Evolutionary conservation across 2,113 vertebrate genomes (phyloP).

Genomic region (Rutilus rutilus): DNA sequence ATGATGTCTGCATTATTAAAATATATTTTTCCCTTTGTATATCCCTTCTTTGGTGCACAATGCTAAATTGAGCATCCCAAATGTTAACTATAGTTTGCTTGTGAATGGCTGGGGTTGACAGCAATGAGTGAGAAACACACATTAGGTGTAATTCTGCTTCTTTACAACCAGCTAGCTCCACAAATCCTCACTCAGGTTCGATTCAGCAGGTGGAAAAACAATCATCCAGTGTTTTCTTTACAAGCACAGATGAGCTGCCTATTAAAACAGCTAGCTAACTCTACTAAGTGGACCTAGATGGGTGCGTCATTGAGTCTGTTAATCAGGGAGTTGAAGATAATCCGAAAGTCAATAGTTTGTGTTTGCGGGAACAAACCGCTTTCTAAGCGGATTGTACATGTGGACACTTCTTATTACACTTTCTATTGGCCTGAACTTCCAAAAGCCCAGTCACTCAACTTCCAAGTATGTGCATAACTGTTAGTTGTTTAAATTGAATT

Average conservation of each 20-base stretch:
- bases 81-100: neutral
- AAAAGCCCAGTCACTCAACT: neutral
- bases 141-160: neutral
- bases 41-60: neutral
- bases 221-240: constrained; percentile 19
- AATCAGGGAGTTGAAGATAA: constrained; percentile 1
- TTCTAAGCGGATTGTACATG: neutral
- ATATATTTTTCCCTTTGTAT: neutral
- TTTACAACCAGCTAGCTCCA: constrained; percentile 25
- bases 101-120: neutral
- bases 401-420: neutral
- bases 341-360: neutral
- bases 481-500: neutral
- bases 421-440: neutral
- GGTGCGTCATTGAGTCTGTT: constrained; percentile 7
- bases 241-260: neutral
- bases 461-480: neutral
- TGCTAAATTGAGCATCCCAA: neutral
- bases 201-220: neutral
- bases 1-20: neutral
- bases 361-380: neutral
- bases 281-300: neutral
- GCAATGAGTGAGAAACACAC: constrained; percentile 12
- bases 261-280: neutral
- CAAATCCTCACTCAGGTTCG: neutral